Percentiles rank a stretch among this genome's conserved stretches.
These are phyloP conservation scores for Meloidogyne hapla DNA, from an alignment of 1,140 invertebrate species.

Conservation along the genomic window DNA sequence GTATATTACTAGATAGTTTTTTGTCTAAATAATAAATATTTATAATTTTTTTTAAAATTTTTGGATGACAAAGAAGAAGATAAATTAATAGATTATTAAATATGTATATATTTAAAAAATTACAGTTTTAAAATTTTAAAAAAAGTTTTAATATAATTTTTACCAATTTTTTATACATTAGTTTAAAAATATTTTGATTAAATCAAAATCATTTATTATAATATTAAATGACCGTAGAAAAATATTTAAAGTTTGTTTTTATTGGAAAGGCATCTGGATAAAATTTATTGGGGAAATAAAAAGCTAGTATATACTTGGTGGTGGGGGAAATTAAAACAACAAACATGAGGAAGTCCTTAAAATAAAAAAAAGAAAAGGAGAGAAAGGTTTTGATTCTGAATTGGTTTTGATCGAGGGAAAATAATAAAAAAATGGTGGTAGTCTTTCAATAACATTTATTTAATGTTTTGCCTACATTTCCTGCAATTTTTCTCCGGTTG, in stretches of 20 bases:
- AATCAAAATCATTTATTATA: background rate
- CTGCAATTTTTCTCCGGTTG: too few species aligned
- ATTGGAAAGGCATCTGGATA: background rate
- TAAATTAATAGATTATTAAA: too few species aligned
- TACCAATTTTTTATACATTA: too few species aligned
- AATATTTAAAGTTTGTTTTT: background rate
- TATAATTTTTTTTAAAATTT: too few species aligned
- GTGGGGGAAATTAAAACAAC: background rate
- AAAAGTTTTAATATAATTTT: too few species aligned
- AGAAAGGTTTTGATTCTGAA: background rate
- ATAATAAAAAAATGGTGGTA: background rate
- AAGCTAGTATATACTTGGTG: background rate
- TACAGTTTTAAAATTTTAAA: too few species aligned
- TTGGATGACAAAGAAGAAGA: too few species aligned
- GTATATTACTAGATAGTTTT: too few species aligned
- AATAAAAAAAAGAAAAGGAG: background rate
- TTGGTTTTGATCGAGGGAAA: background rate
- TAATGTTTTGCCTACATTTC: background rate
- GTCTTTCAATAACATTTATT: background rate
- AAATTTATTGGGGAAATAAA: slow-evolving; percentile 4
- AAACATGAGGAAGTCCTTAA: slow-evolving; percentile 5
- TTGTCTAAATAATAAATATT: too few species aligned
- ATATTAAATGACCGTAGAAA: background rate
- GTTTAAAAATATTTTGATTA: background rate
- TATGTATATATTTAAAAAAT: too few species aligned